A percentile compares a stretch with the other conserved stretches of the same genome.
Conservation (phyloP, 2,797 vertebrate genomes). For the Microtus agrestis region DNA sequence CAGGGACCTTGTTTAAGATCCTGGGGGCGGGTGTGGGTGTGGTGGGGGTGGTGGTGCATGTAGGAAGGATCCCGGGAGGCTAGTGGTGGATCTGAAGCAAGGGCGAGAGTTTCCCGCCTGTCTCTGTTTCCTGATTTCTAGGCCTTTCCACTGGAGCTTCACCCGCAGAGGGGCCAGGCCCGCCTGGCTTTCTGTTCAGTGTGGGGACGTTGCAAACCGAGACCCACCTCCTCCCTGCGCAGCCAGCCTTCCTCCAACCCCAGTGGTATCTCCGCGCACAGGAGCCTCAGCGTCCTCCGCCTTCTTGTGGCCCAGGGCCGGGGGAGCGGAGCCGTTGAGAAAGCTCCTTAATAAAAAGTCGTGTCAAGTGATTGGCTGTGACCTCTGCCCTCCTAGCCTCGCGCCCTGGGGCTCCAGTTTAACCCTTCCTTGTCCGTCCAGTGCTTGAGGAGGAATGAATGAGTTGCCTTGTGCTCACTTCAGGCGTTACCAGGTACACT, state of each 20-base stretch:
- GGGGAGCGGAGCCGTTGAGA: background rate
- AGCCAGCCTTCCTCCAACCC: background rate
- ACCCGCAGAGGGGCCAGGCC: background rate
- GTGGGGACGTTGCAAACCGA: constrained; percentile 75
- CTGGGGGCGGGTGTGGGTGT: too few species aligned
- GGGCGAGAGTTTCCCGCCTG: rapidly evolving
- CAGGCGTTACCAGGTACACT: background rate
- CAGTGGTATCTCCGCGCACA: background rate
- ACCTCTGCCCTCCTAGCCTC: constrained; percentile 74
- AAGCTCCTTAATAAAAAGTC: constrained; percentile 58
- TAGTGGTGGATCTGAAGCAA: background rate
- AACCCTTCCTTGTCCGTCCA: constrained; percentile 66
- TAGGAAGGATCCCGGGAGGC: background rate
- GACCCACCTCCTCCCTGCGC: constrained; percentile 23
- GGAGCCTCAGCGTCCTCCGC: background rate
- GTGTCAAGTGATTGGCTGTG: constrained; percentile 66
- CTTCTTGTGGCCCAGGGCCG: background rate
- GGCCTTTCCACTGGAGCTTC: background rate
- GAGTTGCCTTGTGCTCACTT: background rate
- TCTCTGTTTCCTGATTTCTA: background rate
- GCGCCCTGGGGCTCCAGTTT: constrained; percentile 33
- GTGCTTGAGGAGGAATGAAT: background rate
- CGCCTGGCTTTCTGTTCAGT: constrained; percentile 4
- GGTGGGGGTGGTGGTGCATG: background rate
- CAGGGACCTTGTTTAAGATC: background rate